Evolutionary conservation across 1,140 invertebrate genomes (phyloP).

Genomic region (Eciton burchellii): DNA sequence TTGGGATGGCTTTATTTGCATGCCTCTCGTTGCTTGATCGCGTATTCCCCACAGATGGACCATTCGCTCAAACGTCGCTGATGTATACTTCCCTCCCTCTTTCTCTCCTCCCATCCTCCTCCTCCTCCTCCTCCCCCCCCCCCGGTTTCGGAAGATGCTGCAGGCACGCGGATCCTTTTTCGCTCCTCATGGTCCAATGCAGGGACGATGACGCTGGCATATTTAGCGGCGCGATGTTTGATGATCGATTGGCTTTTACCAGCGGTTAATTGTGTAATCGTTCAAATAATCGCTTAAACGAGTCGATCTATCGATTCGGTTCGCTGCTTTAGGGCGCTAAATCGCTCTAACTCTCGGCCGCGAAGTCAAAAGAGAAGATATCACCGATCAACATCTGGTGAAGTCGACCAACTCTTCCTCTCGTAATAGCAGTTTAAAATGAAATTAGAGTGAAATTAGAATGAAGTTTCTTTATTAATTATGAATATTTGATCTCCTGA

Average conservation of each 20-base stretch:
- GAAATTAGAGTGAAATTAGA: no score
- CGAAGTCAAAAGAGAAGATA: neutral
- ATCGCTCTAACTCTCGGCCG: neutral
- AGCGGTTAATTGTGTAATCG: slow-evolving; percentile 46
- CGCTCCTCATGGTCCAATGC: slow-evolving; percentile 3
- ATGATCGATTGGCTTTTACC: slow-evolving; percentile 35
- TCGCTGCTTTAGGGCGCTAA: neutral
- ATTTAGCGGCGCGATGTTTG: neutral
- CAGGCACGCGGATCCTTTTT: slow-evolving; percentile 61
- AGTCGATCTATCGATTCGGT: slow-evolving; percentile 6
- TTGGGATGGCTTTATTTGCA: slow-evolving; percentile 10
- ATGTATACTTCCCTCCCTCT: slow-evolving; percentile 20
- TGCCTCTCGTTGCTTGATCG: slow-evolving; percentile 7
- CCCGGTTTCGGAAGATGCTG: slow-evolving; percentile 69
- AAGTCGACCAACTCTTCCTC: neutral
- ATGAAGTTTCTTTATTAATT: neutral
- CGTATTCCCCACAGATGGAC: slow-evolving; percentile 11
- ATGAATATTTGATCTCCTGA: neutral
- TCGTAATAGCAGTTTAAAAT: neutral
- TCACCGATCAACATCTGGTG: neutral
- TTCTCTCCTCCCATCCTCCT: no score
- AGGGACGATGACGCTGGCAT: neutral
- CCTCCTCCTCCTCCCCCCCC: no score
- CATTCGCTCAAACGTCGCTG: slow-evolving; percentile 14
- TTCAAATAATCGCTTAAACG: slow-evolving; percentile 49